Evolutionary conservation across 2,888 invertebrate species (phyloP).

Genomic region (Agrypnus murinus): DNA sequence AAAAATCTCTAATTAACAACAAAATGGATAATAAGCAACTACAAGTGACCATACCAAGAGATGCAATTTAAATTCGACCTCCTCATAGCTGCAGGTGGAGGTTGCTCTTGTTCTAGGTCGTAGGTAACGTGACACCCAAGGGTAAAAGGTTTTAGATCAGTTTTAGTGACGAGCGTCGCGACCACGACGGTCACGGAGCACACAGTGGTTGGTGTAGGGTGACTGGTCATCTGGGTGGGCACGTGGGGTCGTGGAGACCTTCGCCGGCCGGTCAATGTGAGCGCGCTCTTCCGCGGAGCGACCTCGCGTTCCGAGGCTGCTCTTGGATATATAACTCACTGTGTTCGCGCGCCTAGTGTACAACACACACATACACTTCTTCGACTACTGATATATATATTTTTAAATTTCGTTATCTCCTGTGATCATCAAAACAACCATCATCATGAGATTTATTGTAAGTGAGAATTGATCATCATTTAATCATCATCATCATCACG

Average conservation of each 20-base stretch:
- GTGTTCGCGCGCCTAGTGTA: conserved; percentile 50
- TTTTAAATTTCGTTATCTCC: conserved; percentile 27
- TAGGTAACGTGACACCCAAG: conserved; percentile 27
- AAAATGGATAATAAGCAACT: conserved; percentile 8
- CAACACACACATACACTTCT: conserved; percentile 50
- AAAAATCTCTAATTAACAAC: not conserved
- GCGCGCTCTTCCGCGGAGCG: conserved; percentile 67
- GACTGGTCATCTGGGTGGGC: conserved; percentile 61
- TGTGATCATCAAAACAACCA: conserved; percentile 36
- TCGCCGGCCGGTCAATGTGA: conserved; percentile 66
- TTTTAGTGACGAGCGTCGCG: not conserved
- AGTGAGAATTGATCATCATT: conserved; percentile 29
- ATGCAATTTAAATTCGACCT: conserved; percentile 25
- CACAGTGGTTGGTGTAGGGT: conserved; percentile 50
- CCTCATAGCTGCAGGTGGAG: conserved; percentile 28
- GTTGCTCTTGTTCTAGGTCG: conserved; percentile 19
- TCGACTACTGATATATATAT: conserved; percentile 31
- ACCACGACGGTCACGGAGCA: conserved; percentile 29
- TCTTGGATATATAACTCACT: conserved; percentile 65
- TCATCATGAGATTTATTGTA: conserved; percentile 48
- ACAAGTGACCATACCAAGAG: not conserved
- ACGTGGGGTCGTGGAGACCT: conserved; percentile 67
- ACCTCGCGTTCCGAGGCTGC: conserved; percentile 68
- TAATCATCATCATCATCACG: no score
- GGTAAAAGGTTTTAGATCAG: conserved; percentile 17